These are phyloP conservation scores for Listrodromus nycthemerus DNA, from an alignment of 2,888 invertebrate species.

Conservation along the genomic window DNA sequence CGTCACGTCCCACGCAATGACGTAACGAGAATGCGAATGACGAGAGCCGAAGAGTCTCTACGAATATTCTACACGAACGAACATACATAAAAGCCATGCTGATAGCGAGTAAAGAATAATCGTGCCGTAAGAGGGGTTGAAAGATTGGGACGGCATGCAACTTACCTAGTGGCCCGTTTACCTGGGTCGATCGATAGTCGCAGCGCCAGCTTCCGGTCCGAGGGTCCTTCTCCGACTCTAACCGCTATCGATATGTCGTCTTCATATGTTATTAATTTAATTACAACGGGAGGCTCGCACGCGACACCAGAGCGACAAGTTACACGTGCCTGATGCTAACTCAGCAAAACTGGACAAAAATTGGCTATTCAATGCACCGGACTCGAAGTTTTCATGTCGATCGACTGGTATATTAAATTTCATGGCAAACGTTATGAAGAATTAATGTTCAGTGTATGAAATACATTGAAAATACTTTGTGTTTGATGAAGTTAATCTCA, in stretches of 20 bases:
- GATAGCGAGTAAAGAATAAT: conserved; percentile 51
- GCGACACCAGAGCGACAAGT: conserved; percentile 6
- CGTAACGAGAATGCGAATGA: conserved; percentile 64
- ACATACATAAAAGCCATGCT: conserved; percentile 62
- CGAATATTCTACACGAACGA: conserved; percentile 26
- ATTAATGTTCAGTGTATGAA: no score
- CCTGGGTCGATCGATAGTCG: conserved; percentile 80
- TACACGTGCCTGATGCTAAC: not conserved
- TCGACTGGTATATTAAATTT: no score
- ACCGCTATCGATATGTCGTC: conserved; percentile 50
- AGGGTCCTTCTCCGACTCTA: conserved; percentile 67
- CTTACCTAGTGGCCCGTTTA: conserved; percentile 81
- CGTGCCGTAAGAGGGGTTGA: conserved; percentile 42
- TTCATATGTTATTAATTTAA: conserved; percentile 43
- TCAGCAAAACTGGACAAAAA: not conserved
- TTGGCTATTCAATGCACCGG: no score
- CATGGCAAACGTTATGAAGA: no score
- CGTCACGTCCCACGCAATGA: conserved; percentile 63
- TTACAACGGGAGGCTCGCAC: conserved; percentile 26
- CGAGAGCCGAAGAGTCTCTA: conserved; percentile 42
- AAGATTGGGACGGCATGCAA: conserved; percentile 74
- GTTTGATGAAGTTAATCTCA: no score
- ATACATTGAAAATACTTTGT: no score
- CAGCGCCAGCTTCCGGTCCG: conserved; percentile 77
- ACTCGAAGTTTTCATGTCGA: no score